phyloP scores from a whole-genome alignment of 2,797 vertebrate genomes.

The Danio kyathit region DNA sequence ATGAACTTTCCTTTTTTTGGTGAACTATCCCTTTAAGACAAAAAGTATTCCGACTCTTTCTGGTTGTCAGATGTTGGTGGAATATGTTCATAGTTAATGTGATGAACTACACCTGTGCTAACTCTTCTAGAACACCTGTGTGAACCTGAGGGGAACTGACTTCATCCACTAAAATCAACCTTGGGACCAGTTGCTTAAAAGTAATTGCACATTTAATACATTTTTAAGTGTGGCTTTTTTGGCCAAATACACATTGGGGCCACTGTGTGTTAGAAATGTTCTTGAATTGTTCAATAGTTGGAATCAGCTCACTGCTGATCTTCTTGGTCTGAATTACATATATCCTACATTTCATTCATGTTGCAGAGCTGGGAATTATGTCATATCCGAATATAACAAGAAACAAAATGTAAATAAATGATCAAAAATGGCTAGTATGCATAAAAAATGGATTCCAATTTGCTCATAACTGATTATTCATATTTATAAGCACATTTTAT shows the following conservation, averaged over 20 bases:
- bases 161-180: constrained; percentile 27
- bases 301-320: background rate
- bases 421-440: no score
- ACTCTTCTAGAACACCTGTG: constrained; percentile 3
- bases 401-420: no score
- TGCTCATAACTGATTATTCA: no score
- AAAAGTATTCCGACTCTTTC: background rate
- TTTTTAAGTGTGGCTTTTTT: constrained; percentile 21
- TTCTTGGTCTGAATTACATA: background rate
- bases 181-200: constrained; percentile 19
- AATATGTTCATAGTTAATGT: constrained; percentile 26
- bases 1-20: background rate
- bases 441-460: no score
- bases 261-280: constrained; percentile 6
- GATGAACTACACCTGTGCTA: constrained; percentile 20
- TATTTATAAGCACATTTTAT: no score
- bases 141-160: constrained; percentile 27
- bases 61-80: background rate
- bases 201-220: constrained; percentile 23
- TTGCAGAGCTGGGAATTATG: no score
- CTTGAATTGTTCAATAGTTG: constrained; percentile 21
- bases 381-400: no score
- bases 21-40: constrained; percentile 2
- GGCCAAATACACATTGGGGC: constrained; percentile 11
- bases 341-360: no score